Evolutionary conservation across 2,797 vertebrate genomes (phyloP).

Genomic region (Chiropotes sagulatus): DNA sequence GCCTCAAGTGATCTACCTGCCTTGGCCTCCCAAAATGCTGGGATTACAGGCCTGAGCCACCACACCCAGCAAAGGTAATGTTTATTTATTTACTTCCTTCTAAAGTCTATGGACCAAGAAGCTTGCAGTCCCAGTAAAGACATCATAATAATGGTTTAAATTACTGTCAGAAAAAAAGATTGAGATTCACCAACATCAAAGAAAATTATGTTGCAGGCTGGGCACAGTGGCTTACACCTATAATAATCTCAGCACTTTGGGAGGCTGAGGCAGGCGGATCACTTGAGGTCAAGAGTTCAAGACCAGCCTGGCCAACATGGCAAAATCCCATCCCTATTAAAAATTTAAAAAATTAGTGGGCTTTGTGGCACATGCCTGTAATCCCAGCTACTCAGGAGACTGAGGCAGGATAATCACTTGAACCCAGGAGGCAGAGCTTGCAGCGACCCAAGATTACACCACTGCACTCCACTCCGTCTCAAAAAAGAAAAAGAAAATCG

Average conservation of each 20-base stretch:
- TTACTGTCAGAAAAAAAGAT: slow-evolving; percentile 27
- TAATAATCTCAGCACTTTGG: not conserved
- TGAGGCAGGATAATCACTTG: not conserved
- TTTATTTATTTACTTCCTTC: slow-evolving; percentile 61
- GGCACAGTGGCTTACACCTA: not conserved
- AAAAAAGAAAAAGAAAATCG: not conserved
- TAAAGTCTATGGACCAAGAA: slow-evolving; percentile 2
- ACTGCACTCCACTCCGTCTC: not conserved
- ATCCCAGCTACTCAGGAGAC: not conserved
- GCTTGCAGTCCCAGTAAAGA: slow-evolving; percentile 7
- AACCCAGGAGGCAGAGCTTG: not conserved
- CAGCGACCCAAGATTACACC: not conserved
- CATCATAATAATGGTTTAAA: slow-evolving; percentile 15
- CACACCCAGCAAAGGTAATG: not conserved
- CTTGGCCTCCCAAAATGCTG: not conserved
- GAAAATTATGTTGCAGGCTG: not conserved
- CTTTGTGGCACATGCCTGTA: not conserved
- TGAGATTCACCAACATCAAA: slow-evolving; percentile 22
- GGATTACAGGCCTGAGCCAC: not conserved
- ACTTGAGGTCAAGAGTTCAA: not conserved
- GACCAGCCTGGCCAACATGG: not conserved
- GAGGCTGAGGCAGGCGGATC: not conserved
- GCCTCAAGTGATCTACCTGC: not conserved
- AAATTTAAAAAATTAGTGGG: not conserved
- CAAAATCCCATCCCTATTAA: not conserved